Conservation (phyloP, 2,888 invertebrate genomes). For the Nomada goodeniana region DNA sequence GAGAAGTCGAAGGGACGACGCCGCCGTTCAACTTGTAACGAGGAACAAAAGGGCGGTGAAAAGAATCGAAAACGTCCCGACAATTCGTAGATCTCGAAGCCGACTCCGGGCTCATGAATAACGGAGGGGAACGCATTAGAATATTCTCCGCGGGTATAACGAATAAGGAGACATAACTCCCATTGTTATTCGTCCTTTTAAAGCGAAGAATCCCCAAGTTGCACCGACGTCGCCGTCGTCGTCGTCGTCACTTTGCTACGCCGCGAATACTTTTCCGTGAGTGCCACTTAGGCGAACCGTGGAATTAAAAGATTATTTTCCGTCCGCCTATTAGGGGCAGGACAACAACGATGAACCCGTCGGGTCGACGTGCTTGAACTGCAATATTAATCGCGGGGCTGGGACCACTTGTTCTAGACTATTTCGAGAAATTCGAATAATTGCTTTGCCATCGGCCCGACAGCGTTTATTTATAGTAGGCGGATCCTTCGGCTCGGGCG, state of each 20-base stretch:
- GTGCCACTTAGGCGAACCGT: conserved; percentile 2
- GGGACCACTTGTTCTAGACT: not conserved
- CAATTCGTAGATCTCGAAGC: conserved; percentile 71
- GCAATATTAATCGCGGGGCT: conserved; percentile 25
- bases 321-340: not conserved
- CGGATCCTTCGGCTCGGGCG: too few relatives aligned
- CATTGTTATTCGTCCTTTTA: conserved; percentile 72
- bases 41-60: conserved; percentile 52
- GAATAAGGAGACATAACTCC: conserved; percentile 70
- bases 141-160: conserved; percentile 72
- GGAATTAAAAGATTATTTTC: conserved; percentile 47
- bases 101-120: conserved; percentile 74
- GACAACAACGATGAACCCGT: not conserved
- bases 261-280: conserved; percentile 17
- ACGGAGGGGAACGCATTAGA: conserved; percentile 73
- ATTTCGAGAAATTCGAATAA: not conserved
- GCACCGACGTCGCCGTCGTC: not conserved
- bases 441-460: not conserved
- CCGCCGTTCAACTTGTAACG: conserved; percentile 60
- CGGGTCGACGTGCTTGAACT: conserved; percentile 27
- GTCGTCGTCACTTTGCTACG: conserved; percentile 15
- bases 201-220: conserved; percentile 41
- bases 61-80: conserved; percentile 64
- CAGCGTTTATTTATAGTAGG: not conserved
- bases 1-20: conserved; percentile 28